Conservation (phyloP, 2,113 vertebrate species). For the Cheilinus undulatus region DNA sequence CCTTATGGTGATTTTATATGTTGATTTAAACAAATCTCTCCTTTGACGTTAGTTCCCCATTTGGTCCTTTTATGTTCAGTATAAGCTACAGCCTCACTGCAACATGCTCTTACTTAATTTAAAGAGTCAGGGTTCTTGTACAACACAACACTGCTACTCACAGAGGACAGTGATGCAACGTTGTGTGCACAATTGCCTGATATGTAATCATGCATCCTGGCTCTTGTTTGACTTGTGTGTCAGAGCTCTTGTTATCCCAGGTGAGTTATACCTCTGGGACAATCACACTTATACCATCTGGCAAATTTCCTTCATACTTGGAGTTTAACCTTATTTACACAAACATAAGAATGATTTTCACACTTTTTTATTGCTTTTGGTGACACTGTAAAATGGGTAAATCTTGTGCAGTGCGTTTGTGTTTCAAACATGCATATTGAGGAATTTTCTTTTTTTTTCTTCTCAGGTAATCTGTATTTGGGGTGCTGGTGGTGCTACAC, state of each 20-base stretch:
- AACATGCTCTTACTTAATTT: constrained; percentile 14
- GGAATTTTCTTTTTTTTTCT: background rate
- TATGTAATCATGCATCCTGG: constrained; percentile 58
- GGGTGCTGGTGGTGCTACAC: constrained; percentile 95
- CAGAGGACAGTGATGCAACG: constrained; percentile 71
- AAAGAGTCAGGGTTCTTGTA: constrained; percentile 9
- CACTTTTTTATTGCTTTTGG: background rate
- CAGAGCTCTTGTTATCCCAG: constrained; percentile 45
- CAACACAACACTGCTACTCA: constrained; percentile 38
- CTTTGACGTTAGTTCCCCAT: background rate
- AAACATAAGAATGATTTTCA: background rate
- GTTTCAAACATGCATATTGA: background rate
- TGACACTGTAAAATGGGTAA: background rate
- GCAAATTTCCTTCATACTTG: background rate
- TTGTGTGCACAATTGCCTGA: constrained; percentile 56
- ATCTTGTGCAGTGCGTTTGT: background rate
- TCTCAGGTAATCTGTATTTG: constrained; percentile 94
- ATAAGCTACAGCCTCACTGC: background rate
- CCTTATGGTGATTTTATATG: background rate
- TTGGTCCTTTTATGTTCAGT: background rate
- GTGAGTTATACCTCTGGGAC: constrained; percentile 44
- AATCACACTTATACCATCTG: constrained; percentile 29
- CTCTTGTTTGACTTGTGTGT: constrained; percentile 18
- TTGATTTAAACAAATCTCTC: background rate
- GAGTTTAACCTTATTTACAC: constrained; percentile 5